Percentiles rank a stretch among this genome's conserved stretches.
Conservation (phyloP, 2,888 invertebrate genomes). For the Xestoiulus laeticollis region DNA sequence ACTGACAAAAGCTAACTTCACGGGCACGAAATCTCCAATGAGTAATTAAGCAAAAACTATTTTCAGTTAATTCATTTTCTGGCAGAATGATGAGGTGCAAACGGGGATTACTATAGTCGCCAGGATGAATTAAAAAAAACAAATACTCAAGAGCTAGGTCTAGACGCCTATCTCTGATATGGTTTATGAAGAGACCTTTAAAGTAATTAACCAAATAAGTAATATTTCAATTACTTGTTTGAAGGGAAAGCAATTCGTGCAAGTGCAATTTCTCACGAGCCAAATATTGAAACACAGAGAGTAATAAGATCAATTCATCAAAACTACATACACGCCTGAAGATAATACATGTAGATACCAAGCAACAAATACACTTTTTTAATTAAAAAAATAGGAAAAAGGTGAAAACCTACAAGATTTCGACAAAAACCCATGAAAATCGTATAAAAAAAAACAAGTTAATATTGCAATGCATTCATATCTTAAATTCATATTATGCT, state of each 20-base stretch:
- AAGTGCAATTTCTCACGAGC: not conserved
- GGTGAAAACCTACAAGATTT: not conserved
- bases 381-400: too few species aligned
- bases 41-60: slow-evolving; percentile 30
- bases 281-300: not conserved
- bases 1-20: not conserved
- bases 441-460: not conserved
- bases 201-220: not conserved
- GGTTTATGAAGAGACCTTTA: not conserved
- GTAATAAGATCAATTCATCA: not conserved
- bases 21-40: not conserved
- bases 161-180: not conserved
- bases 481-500: too few species aligned
- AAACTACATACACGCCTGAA: not conserved
- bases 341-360: not conserved
- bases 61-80: slow-evolving; percentile 15
- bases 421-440: not conserved
- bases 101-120: not conserved
- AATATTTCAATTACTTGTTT: not conserved
- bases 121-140: not conserved
- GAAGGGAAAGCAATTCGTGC: not conserved
- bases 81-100: not conserved
- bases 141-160: not conserved
- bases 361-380: not conserved
- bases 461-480: too few species aligned